Percentiles rank a stretch among this genome's conserved stretches.
phyloP scores from a whole-genome alignment of 2,888 invertebrate genomes.

The Acrobasis suavella region DNA sequence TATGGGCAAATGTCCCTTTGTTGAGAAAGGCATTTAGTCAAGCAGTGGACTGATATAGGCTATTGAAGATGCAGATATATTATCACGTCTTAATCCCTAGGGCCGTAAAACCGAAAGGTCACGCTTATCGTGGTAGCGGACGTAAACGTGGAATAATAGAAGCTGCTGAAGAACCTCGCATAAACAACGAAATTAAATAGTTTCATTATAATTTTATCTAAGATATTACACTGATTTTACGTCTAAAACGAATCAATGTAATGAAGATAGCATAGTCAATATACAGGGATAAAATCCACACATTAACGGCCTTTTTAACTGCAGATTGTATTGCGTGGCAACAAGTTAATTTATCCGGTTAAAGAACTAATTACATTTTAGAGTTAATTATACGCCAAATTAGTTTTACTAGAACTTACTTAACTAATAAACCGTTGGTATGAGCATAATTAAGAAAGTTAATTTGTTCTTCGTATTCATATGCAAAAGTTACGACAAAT shows the following conservation, averaged over 20 bases:
- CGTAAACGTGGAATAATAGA: too few relatives aligned
- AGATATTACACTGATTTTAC: background rate
- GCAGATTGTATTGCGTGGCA: conserved; percentile 27
- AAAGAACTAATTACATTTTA: conserved; percentile 62
- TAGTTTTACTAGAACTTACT: conserved; percentile 29
- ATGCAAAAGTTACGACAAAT: too few relatives aligned
- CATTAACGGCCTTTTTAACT: conserved; percentile 4
- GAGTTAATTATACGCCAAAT: conserved; percentile 53
- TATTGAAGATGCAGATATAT: too few relatives aligned
- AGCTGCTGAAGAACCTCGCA: too few relatives aligned
- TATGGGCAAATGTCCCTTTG: too few relatives aligned
- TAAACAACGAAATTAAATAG: background rate
- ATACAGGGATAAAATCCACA: background rate
- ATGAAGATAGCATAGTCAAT: background rate
- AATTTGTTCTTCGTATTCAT: background rate
- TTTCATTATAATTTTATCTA: background rate
- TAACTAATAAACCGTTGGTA: conserved; percentile 22
- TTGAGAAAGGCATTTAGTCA: too few relatives aligned
- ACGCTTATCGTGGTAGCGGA: too few relatives aligned
- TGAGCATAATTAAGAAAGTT: conserved; percentile 1
- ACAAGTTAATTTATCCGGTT: conserved; percentile 56
- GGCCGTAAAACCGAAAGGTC: too few relatives aligned
- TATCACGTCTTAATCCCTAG: too few relatives aligned
- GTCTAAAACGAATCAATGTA: background rate
- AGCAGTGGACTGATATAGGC: too few relatives aligned